Conservation (phyloP, 53 echinoderm and acorn worm species). For the Apostichopus leukothele region DNA sequence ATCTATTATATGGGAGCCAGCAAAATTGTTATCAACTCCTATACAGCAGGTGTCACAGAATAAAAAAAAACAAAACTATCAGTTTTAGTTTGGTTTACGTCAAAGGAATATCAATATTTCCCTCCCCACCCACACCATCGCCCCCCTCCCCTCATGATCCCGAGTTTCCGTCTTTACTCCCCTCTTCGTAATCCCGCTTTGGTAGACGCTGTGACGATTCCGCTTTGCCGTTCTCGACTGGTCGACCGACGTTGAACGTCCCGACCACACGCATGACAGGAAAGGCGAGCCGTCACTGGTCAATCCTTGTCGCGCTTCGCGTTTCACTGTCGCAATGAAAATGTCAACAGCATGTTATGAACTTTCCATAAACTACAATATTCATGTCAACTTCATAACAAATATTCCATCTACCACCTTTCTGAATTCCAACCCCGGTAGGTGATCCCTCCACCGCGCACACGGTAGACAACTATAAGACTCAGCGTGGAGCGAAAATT, state of each 20-base stretch:
- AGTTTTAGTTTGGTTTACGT: not conserved
- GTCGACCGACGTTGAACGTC: not conserved
- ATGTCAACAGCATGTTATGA: conserved; percentile 19
- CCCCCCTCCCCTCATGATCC: not conserved
- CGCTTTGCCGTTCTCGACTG: not conserved
- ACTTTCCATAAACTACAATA: conserved; percentile 36
- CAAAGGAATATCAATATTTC: not conserved
- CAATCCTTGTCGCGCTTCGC: conserved; percentile 31
- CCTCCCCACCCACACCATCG: not conserved
- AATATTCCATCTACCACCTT: conserved; percentile 30
- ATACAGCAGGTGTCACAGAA: no score
- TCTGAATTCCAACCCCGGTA: conserved; percentile 30
- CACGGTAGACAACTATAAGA: conserved; percentile 1
- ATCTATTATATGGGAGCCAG: no score
- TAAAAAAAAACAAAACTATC: no score
- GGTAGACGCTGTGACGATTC: not conserved
- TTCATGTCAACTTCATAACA: conserved; percentile 46
- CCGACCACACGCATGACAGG: conserved; percentile 42
- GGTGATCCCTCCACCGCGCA: conserved; percentile 28
- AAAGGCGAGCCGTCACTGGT: conserved; percentile 34
- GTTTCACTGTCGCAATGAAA: conserved; percentile 18
- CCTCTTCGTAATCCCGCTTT: not conserved
- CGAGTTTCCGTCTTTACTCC: not conserved
- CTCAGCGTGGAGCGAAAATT: conserved; percentile 49
- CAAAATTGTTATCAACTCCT: no score